These are phyloP conservation scores for Nesogale talazaci DNA, from an alignment of 2,113 vertebrate species.

Conservation along the genomic window DNA sequence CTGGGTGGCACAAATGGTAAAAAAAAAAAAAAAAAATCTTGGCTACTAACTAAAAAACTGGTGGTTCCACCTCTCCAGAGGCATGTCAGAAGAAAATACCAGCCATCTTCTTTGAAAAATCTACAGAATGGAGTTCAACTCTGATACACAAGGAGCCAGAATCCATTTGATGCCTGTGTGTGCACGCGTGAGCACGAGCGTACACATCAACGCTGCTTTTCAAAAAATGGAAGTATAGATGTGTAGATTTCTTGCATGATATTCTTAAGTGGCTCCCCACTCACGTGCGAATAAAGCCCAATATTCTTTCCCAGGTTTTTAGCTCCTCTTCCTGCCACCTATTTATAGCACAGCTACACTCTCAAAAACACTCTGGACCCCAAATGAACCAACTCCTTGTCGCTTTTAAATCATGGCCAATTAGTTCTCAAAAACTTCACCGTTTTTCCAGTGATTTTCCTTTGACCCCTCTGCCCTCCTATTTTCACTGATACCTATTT, in stretches of 20 bases:
- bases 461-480: not conserved
- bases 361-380: not conserved
- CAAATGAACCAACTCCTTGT: not conserved
- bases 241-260: not conserved
- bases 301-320: not conserved
- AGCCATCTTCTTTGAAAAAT: not conserved
- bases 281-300: not conserved
- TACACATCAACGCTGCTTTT: no score
- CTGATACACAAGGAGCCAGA: not conserved
- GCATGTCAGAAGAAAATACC: not conserved
- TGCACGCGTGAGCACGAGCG: not conserved
- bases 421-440: not conserved
- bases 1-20: not conserved
- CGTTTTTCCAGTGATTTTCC: not conserved
- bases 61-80: not conserved
- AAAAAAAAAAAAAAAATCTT: not conserved
- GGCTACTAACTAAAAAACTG: not conserved
- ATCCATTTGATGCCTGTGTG: not conserved
- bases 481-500: not conserved
- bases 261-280: not conserved
- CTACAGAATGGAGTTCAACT: not conserved
- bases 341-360: not conserved
- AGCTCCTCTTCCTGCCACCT: not conserved
- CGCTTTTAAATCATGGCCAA: not conserved
- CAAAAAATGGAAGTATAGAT: slow-evolving; percentile 4